Base-by-base conservation (phyloP, 2,797 vertebrate genomes). In the Meriones psammophilus region DNA sequence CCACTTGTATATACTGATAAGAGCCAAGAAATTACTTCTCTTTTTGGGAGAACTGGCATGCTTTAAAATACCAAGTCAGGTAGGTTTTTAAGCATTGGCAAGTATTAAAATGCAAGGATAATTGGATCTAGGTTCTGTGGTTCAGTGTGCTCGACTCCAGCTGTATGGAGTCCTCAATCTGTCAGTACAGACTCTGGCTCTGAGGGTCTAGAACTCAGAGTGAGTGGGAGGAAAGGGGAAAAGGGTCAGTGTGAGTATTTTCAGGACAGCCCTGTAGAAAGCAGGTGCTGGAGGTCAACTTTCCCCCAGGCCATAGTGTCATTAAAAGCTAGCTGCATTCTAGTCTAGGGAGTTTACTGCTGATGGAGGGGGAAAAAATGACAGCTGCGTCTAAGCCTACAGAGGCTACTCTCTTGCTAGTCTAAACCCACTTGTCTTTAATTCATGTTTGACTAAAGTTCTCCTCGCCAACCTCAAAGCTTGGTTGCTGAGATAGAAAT, bases 61-160 rank as follows among this genome's bases (percentile, higher is more conserved):
- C 50, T 91, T 96, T 92, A 77, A 92, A 95, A 86, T 56, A 60
- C 74, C 76, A 56, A 60, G 24, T 50, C 58, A 26, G 20, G 78
- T 60, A 68, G 76, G 39, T 42, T 50, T 89, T 94, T n/a, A 94
- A 95, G 76, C 88, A 10, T 0, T 42, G 28, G 39, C 22, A n/a
- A 42, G 13, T 46, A 33, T 78, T 95, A 78, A 89, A 71, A 92
- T n/a, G 14, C 46, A 92, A 60, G 33, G 33, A 28, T 42, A 54
- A 10, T n/a, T 28, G 54, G 74, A 10, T 22, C 20, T 39, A 7
- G 71, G 5, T 18, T 85, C n/a, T 62, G 2, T 76, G 39, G 81
- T 20, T 18, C 28, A 62, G 36, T 39, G 26, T 18, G 46, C 18
- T 78, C 46, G 26, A 62, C 79, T 58, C 36, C 58, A 14, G 73